phyloP scores from a whole-genome alignment of 2,888 invertebrate genomes.

The Laspeyria flexula region DNA sequence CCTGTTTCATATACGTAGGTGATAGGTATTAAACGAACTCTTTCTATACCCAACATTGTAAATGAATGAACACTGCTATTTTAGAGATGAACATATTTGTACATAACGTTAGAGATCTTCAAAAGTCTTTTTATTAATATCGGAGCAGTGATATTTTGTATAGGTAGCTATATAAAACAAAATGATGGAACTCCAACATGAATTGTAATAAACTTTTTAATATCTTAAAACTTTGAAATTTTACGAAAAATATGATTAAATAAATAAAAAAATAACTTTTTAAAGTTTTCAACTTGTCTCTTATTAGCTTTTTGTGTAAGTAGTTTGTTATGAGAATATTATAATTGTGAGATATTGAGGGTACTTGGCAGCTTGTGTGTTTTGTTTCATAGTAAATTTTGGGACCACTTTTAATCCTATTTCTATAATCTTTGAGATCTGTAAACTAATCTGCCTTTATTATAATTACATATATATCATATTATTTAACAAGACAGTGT shows the following conservation, averaged over 20 bases:
- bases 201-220: slow-evolving; percentile 60
- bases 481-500: slow-evolving; percentile 31
- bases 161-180: slow-evolving; percentile 67
- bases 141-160: slow-evolving; percentile 82
- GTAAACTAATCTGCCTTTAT: slow-evolving; percentile 40
- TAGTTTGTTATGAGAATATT: slow-evolving; percentile 60
- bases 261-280: slow-evolving; percentile 36
- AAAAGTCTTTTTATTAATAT: slow-evolving; percentile 71
- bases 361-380: slow-evolving; percentile 67
- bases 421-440: slow-evolving; percentile 57
- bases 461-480: too few relatives aligned
- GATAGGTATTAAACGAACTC: slow-evolving; percentile 36
- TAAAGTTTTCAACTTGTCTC: slow-evolving; percentile 56
- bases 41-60: slow-evolving; percentile 44
- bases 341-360: slow-evolving; percentile 53
- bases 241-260: slow-evolving; percentile 34
- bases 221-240: slow-evolving; percentile 61
- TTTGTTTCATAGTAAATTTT: slow-evolving; percentile 84
- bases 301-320: slow-evolving; percentile 72
- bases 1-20: slow-evolving; percentile 51
- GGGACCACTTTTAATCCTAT: slow-evolving; percentile 78
- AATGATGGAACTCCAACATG: slow-evolving; percentile 53
- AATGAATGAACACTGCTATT: slow-evolving; percentile 65
- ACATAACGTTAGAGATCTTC: slow-evolving; percentile 68
- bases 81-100: slow-evolving; percentile 70